These are phyloP conservation scores for Aplysia californica DNA, from an alignment of 1,140 invertebrate species.

Conservation along the genomic window DNA sequence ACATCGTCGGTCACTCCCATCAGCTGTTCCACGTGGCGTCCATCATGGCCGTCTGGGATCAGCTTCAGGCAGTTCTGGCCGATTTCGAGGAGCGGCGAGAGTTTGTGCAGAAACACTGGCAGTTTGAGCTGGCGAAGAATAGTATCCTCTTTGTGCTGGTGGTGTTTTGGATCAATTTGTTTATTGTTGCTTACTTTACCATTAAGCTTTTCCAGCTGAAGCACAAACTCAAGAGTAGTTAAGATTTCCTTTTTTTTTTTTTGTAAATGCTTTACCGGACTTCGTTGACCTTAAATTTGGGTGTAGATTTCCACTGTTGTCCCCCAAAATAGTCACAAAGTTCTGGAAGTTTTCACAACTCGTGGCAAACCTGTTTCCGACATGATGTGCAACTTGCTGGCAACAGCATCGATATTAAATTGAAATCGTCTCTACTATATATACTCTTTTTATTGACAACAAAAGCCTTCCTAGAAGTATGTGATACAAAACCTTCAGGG, in stretches of 20 bases:
- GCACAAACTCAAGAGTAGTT: conserved; percentile 11
- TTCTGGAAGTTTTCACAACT: too few species aligned
- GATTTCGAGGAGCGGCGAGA: conserved; percentile 59
- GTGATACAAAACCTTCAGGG: too few species aligned
- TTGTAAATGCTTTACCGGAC: not conserved
- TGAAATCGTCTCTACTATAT: too few species aligned
- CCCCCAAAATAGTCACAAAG: too few species aligned
- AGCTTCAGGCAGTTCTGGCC: conserved; percentile 64
- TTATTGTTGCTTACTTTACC: conserved; percentile 44
- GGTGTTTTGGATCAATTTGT: conserved; percentile 42
- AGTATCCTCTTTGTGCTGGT: conserved; percentile 39
- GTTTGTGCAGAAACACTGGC: conserved; percentile 26
- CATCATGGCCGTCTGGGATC: conserved; percentile 65
- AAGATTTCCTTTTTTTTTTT: not conserved
- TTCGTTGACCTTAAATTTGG: not conserved
- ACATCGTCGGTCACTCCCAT: conserved; percentile 70
- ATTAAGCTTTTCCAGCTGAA: conserved; percentile 21
- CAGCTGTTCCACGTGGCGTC: conserved; percentile 69
- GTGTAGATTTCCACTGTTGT: too few species aligned
- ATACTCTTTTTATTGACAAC: too few species aligned
- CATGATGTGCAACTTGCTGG: too few species aligned
- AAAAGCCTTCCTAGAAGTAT: too few species aligned
- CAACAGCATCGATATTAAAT: too few species aligned
- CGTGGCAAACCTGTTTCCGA: too few species aligned
- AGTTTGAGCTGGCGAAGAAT: conserved; percentile 27